Conservation (phyloP, 2,797 vertebrate species). For the Eulemur coronatus region DNA sequence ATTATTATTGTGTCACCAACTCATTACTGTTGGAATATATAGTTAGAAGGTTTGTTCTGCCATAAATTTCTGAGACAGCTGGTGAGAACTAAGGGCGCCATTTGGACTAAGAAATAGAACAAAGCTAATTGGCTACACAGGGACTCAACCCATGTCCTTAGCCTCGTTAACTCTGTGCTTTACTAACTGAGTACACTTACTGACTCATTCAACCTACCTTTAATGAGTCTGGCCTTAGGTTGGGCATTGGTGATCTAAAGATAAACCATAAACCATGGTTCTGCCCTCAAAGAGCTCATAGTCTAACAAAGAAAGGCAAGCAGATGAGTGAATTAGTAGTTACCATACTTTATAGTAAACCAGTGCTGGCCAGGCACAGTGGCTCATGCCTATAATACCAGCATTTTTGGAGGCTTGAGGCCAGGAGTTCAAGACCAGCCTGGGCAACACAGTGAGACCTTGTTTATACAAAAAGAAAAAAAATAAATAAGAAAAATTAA, state of each 20-base stretch:
- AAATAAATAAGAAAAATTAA: background rate
- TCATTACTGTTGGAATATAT: background rate
- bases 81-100: background rate
- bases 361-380: background rate
- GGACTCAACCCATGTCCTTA: background rate
- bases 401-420: background rate
- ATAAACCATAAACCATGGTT: background rate
- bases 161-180: background rate
- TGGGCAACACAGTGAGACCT: background rate
- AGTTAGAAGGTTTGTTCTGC: constrained; percentile 3
- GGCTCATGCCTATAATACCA: background rate
- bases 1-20: background rate
- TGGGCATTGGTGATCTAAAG: background rate
- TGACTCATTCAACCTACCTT: background rate
- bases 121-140: constrained; percentile 19
- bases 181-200: background rate
- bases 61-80: background rate
- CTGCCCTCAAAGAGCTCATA: background rate
- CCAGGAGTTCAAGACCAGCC: background rate
- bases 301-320: background rate
- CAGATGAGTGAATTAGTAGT: background rate
- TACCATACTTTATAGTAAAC: background rate
- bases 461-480: background rate
- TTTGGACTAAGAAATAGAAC: constrained; percentile 31
- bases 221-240: background rate